Base-by-base conservation (phyloP, 2,888 invertebrate genomes). In the Ormyrus thymus region DNA sequence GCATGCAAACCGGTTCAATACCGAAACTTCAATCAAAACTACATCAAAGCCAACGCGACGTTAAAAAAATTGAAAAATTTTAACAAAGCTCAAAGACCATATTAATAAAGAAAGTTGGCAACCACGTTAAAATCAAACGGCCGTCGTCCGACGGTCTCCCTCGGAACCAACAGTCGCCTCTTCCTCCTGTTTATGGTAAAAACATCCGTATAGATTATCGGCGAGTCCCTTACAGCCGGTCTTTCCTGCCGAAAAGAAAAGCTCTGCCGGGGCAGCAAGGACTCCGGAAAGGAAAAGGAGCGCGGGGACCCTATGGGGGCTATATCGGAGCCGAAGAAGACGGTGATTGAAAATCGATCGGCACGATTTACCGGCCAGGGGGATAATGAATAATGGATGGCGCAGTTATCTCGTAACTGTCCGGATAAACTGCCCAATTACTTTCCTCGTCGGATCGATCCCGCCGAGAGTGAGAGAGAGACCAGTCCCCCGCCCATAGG, bases 381-480 rank as follows among this genome's bases (percentile, higher is more conserved):
- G 76, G 78, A 76, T 76, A 74, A 82, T 80, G 81, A 82, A 81
- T 83, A 81, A 79, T 82, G 81, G 79, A 80, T 81, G 80, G 74
- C 76, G 80, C 82, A 73, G 82, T 81, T 83, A 82, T 81, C 78
- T 81, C 81, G 81, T 79, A 82, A 82, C 81, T 80, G 81, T 79
- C 76, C 79, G 74, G 79, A 82, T 83, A 81, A 83, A 82, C 80
- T 79, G 81, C 81, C 81, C 82, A 82, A 82, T 83, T 82, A 83
- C 81, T 83, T 83, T 81, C 75, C 70, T 80, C 56, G 43, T n/a
- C 58, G 50, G 48, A 79, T 78, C 78, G 79, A 81, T 78, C 77
- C 65, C 2, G 29, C 29, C 29, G 29, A 29, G 29, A 29, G 29
- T 29, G 29, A 29, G 29, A 15, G 61, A 65, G 8, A 5, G 29